A percentile compares a stretch with the other conserved stretches of the same genome.
Evolutionary conservation across 2,888 invertebrate species (phyloP).

Genomic region (Adela reaumurella): DNA sequence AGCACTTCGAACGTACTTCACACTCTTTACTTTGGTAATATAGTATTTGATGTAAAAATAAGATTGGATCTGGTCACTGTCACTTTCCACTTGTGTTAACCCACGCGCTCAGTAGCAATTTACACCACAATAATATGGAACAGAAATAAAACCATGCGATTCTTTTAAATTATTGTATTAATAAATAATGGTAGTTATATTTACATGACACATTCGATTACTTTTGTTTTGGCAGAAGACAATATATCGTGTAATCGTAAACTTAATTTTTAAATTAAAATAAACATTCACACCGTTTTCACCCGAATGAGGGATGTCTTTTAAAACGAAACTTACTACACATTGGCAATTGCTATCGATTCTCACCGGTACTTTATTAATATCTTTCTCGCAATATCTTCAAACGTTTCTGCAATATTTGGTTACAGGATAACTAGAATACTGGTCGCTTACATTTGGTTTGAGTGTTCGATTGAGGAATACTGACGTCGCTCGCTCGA

Average conservation of each 20-base stretch:
- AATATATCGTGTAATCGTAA: constrained; percentile 33
- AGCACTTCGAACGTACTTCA: too few species aligned
- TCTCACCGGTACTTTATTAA: background rate
- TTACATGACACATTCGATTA: constrained; percentile 55
- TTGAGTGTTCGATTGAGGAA: constrained; percentile 2
- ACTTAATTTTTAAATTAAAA: background rate
- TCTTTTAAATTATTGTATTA: constrained; percentile 56
- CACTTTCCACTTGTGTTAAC: too few species aligned
- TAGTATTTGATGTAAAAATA: too few species aligned
- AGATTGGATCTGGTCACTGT: too few species aligned
- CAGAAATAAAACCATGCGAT: constrained; percentile 30
- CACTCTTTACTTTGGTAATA: too few species aligned
- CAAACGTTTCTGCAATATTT: constrained; percentile 25
- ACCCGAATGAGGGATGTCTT: background rate
- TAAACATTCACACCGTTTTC: background rate
- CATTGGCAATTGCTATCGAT: background rate
- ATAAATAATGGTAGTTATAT: constrained; percentile 59
- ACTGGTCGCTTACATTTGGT: constrained; percentile 45
- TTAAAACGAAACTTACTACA: background rate
- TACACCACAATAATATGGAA: too few species aligned
- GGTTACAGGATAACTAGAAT: constrained; percentile 41
- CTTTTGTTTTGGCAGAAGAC: constrained; percentile 57
- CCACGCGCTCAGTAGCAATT: too few species aligned
- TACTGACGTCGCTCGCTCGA: background rate
- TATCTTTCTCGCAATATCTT: background rate